phyloP scores from a whole-genome alignment of 2,888 invertebrate genomes.

The Drosophila acutilabella region DNA sequence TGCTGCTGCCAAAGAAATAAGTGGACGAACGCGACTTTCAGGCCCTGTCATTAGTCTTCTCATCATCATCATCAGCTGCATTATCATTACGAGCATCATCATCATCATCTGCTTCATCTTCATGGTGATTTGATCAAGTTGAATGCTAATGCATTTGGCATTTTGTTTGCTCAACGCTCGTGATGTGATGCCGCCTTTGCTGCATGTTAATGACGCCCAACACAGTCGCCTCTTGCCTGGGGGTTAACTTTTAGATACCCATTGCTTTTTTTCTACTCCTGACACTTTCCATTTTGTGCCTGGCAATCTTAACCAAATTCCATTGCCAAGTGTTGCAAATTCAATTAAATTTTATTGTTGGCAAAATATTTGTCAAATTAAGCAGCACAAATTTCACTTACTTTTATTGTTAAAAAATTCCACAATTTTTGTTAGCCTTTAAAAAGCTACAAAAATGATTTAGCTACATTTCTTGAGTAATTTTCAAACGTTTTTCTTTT shows the following conservation, averaged over 20 bases:
- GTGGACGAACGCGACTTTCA: conserved; percentile 60
- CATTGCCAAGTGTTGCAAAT: not conserved
- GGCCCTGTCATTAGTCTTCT: conserved; percentile 54
- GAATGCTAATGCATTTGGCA: conserved; percentile 67
- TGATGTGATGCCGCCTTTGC: conserved; percentile 31
- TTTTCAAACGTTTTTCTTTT: no score
- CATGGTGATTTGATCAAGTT: conserved; percentile 56
- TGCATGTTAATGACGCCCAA: conserved; percentile 71
- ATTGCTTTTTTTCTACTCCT: conserved; percentile 1
- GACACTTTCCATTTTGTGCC: not conserved
- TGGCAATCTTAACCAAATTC: not conserved
- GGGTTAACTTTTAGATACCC: not conserved
- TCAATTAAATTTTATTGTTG: no score
- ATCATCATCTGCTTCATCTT: conserved; percentile 8
- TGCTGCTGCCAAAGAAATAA: conserved; percentile 35
- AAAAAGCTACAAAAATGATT: no score
- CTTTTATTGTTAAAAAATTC: no score
- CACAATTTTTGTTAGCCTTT: no score
- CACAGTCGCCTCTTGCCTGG: conserved; percentile 12
- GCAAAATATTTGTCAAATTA: no score
- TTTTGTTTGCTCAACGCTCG: conserved; percentile 72
- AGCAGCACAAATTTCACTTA: no score
- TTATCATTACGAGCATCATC: conserved; percentile 1
- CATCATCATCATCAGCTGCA: conserved; percentile 14
- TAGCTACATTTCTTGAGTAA: no score